Conservation (phyloP, 1,140 invertebrate species). For the Globodera ellingtonae region DNA sequence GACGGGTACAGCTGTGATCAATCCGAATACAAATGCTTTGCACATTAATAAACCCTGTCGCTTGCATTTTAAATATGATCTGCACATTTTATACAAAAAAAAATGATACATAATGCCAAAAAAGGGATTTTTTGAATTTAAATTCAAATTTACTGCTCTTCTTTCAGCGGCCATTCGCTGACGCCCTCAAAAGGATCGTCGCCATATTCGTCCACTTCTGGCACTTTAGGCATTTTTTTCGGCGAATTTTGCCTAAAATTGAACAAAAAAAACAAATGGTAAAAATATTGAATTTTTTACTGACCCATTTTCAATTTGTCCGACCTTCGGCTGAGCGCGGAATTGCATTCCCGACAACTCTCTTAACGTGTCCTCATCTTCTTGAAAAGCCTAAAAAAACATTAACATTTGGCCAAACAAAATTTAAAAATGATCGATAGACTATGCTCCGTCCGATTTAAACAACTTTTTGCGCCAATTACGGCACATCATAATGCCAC, state of each 20-base stretch:
- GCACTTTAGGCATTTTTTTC: background rate
- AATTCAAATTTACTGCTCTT: background rate
- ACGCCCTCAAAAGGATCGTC: conserved; percentile 22
- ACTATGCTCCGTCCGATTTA: too few species aligned
- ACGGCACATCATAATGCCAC: too few species aligned
- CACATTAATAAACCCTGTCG: background rate
- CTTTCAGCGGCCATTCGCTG: conserved; percentile 11
- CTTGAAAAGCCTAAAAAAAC: background rate
- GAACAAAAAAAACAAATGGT: background rate
- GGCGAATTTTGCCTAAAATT: background rate
- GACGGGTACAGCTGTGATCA: conserved; percentile 19
- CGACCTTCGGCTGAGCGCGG: background rate
- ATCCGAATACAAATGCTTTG: conserved; percentile 15
- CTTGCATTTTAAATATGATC: too few species aligned
- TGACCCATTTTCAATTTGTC: background rate
- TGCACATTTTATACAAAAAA: too few species aligned
- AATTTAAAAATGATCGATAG: background rate
- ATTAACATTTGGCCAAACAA: background rate
- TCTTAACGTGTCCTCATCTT: background rate
- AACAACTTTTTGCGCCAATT: too few species aligned
- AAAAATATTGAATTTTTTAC: background rate
- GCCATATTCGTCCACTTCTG: conserved; percentile 19
- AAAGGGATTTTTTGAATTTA: background rate
- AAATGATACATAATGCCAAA: background rate
- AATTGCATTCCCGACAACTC: background rate